Conservation (phyloP, 2,888 invertebrate genomes). For the Mycalesis mineus region DNA sequence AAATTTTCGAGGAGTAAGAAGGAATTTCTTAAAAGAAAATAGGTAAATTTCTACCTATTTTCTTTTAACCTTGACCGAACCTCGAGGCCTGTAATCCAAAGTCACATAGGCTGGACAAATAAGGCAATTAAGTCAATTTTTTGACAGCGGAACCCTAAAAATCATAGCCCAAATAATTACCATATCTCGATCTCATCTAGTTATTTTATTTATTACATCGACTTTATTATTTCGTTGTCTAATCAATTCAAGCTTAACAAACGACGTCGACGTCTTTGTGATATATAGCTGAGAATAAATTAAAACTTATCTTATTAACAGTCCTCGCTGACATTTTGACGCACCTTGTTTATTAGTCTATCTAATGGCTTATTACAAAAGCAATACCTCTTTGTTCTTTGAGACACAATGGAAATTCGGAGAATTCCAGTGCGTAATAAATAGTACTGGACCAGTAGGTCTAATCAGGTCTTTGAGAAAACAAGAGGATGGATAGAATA, state of each 20-base stretch:
- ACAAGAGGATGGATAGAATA: too few relatives aligned
- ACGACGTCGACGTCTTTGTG: background rate
- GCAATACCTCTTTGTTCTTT: background rate
- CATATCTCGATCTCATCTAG: background rate
- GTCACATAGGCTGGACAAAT: too few relatives aligned
- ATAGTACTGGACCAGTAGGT: background rate
- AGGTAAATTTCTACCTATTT: too few relatives aligned
- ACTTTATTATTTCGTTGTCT: constrained; percentile 4
- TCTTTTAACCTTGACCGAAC: too few relatives aligned
- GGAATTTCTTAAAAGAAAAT: too few relatives aligned
- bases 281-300: constrained; percentile 7
- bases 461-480: too few relatives aligned
- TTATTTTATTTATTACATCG: constrained; percentile 5
- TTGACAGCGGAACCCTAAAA: background rate
- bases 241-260: constrained; percentile 4
- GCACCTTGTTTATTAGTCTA: constrained; percentile 14
- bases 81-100: too few relatives aligned
- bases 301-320: constrained; percentile 14
- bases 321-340: constrained; percentile 10
- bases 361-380: constrained; percentile 18
- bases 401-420: background rate
- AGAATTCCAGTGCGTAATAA: background rate
- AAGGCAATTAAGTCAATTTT: too few relatives aligned
- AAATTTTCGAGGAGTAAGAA: too few relatives aligned
- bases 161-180: background rate